Evolutionary conservation across 2,888 invertebrate species (phyloP).

Genomic region (Athripsodes cinereus): DNA sequence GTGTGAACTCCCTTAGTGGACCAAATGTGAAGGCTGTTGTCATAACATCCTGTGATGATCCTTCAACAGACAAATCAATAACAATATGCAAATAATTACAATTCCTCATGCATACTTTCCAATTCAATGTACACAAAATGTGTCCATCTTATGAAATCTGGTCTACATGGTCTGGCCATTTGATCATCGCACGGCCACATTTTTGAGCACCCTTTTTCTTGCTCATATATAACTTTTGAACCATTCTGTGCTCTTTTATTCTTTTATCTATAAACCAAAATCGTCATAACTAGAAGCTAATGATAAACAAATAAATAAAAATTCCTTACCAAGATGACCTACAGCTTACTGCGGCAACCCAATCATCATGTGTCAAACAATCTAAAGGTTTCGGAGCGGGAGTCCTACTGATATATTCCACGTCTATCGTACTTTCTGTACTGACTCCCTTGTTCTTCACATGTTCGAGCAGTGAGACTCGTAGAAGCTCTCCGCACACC

Average conservation of each 20-base stretch:
- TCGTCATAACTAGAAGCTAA: too few relatives aligned
- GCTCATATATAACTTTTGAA: too few relatives aligned
- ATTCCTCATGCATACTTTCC: too few relatives aligned
- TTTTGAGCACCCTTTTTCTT: too few relatives aligned
- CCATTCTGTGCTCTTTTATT: too few relatives aligned
- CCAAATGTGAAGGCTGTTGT: slow-evolving; percentile 89
- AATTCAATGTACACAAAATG: too few relatives aligned
- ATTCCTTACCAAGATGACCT: slow-evolving; percentile 22
- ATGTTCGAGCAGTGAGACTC: slow-evolving; percentile 65
- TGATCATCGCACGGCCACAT: too few relatives aligned
- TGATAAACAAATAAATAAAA: not conserved
- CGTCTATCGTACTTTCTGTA: slow-evolving; percentile 76
- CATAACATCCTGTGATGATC: slow-evolving; percentile 90
- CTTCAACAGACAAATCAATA: too few relatives aligned
- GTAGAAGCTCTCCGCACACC: slow-evolving; percentile 75
- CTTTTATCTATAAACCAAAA: too few relatives aligned
- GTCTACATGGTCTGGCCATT: too few relatives aligned
- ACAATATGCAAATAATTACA: too few relatives aligned
- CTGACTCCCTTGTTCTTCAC: slow-evolving; percentile 69
- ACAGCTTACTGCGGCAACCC: slow-evolving; percentile 78
- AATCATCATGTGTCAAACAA: slow-evolving; percentile 92
- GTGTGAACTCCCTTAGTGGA: slow-evolving; percentile 77
- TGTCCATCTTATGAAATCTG: too few relatives aligned
- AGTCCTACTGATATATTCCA: slow-evolving; percentile 87
- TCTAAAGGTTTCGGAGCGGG: slow-evolving; percentile 91